A percentile compares a stretch with the other conserved stretches of the same genome.
Conservation (phyloP, 2,797 vertebrate species). For the Pyrocephalus nanus region DNA sequence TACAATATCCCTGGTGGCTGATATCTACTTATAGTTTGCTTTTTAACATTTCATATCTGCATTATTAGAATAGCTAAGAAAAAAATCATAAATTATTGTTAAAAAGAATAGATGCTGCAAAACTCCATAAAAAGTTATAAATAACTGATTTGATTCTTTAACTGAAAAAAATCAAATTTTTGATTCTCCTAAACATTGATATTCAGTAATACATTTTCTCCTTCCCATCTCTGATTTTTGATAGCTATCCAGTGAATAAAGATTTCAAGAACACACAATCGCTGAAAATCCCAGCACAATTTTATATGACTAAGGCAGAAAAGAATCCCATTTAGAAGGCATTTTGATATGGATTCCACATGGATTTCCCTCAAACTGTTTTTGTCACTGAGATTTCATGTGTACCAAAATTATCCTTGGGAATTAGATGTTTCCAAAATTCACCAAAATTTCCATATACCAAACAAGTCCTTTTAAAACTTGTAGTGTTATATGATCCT, state of each 20-base stretch:
- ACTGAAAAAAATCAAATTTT: background rate
- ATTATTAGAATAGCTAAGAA: background rate
- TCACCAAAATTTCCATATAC: background rate
- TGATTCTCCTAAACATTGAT: background rate
- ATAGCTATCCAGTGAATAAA: background rate
- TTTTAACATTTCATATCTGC: background rate
- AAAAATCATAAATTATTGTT: background rate
- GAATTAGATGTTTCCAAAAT: background rate
- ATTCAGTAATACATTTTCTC: background rate
- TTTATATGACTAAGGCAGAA: background rate
- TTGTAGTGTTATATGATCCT: background rate
- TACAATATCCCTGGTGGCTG: background rate
- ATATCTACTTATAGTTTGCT: background rate
- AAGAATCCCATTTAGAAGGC: background rate
- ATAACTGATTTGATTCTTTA: background rate
- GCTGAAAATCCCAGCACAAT: background rate
- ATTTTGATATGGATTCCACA: background rate
- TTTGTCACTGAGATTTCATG: background rate
- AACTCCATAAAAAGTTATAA: background rate
- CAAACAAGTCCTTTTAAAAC: background rate
- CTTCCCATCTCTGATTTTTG: background rate
- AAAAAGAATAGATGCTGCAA: background rate
- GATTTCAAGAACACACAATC: background rate
- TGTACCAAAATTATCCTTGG: background rate
- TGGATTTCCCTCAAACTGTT: background rate